Conservation (phyloP, 1,140 invertebrate species). For the Triops cancriformis region DNA sequence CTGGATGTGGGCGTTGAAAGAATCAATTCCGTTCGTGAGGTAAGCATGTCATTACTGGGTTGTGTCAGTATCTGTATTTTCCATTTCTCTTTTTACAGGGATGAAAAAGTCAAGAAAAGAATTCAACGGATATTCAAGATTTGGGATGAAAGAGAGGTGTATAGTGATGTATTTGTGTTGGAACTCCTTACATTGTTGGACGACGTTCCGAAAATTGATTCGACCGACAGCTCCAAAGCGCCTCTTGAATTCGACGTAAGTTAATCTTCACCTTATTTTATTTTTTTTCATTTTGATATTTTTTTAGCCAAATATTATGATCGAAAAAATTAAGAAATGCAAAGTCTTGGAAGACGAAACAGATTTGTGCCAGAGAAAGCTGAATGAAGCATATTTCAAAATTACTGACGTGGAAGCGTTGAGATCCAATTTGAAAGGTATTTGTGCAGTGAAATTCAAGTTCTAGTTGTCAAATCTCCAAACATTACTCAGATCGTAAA, state of each 20-base stretch:
- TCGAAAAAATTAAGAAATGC: constrained; percentile 57
- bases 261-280: constrained; percentile 26
- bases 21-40: constrained; percentile 81
- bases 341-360: constrained; percentile 55
- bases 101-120: constrained; percentile 75
- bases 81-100: constrained; percentile 46
- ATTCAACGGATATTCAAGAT: constrained; percentile 85
- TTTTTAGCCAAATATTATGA: constrained; percentile 48
- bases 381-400: constrained; percentile 47
- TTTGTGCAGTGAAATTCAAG: background rate
- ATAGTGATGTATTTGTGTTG: constrained; percentile 73
- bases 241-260: constrained; percentile 51
- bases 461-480: background rate
- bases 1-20: constrained; percentile 81
- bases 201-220: constrained; percentile 46
- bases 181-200: constrained; percentile 71
- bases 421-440: constrained; percentile 54
- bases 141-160: constrained; percentile 83
- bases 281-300: constrained; percentile 32
- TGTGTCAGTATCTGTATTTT: constrained; percentile 19
- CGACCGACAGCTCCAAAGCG: constrained; percentile 40
- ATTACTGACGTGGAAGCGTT: constrained; percentile 55
- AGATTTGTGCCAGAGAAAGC: constrained; percentile 51
- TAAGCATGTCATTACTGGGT: constrained; percentile 38
- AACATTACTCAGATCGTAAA: constrained; percentile 53